A percentile compares a stretch with the other conserved stretches of the same genome.
These are phyloP conservation scores for Melospiza georgiana DNA, from an alignment of 2,113 vertebrate genomes.

Conservation along the genomic window DNA sequence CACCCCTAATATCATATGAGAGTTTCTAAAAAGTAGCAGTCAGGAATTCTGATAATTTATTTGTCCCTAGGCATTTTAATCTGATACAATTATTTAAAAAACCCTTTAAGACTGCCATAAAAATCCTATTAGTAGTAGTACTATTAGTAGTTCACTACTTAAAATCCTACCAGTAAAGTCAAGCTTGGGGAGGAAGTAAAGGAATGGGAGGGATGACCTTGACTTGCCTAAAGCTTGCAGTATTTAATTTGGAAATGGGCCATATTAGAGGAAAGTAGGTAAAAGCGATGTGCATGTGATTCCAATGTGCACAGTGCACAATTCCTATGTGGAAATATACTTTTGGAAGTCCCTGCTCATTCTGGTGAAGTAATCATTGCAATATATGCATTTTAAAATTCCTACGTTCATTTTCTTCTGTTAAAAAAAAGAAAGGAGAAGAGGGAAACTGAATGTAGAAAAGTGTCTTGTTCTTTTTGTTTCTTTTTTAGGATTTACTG, in stretches of 20 bases:
- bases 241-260: neutral
- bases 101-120: neutral
- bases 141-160: neutral
- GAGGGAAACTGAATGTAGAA: neutral
- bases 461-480: neutral
- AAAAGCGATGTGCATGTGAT: rapidly evolving
- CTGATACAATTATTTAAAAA: neutral
- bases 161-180: neutral
- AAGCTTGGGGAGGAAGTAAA: neutral
- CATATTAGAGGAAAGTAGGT: neutral
- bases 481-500: neutral
- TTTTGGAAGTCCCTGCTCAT: neutral
- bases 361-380: neutral
- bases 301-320: neutral
- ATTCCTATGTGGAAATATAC: neutral
- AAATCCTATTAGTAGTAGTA: neutral
- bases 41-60: neutral
- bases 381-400: neutral
- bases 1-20: neutral
- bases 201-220: neutral
- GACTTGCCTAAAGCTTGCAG: neutral
- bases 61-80: neutral
- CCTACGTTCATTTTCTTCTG: neutral
- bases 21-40: neutral
- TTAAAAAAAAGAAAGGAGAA: neutral